Evolutionary conservation across 2,888 invertebrate genomes (phyloP).

Genomic region (Plutella xylostella): DNA sequence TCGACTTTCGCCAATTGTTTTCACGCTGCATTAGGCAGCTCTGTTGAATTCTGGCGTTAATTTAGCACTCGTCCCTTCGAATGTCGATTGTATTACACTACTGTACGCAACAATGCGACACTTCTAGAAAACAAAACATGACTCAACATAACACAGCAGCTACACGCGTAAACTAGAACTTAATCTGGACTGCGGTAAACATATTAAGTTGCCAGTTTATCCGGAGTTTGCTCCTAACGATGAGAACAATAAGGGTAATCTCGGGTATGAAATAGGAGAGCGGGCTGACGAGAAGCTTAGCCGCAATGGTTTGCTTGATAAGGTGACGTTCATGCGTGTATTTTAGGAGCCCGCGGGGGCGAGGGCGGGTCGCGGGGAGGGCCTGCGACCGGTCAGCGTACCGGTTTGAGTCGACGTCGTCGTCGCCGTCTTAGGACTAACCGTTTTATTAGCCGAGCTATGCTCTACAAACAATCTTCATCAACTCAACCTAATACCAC

Average conservation of each 20-base stretch:
- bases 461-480: slow-evolving; percentile 53
- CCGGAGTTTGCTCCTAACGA: slow-evolving; percentile 36
- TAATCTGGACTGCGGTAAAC: slow-evolving; percentile 49
- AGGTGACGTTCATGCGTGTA: slow-evolving; percentile 60
- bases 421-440: slow-evolving; percentile 46
- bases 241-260: slow-evolving; percentile 44
- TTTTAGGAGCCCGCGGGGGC: slow-evolving; percentile 49
- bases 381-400: slow-evolving; percentile 53
- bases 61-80: slow-evolving; percentile 36
- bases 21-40: slow-evolving; percentile 59
- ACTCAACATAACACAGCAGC: too few relatives aligned
- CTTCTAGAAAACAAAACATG: too few relatives aligned
- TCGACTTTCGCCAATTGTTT: slow-evolving; percentile 69
- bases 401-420: slow-evolving; percentile 60
- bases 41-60: slow-evolving; percentile 41
- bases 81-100: slow-evolving; percentile 38
- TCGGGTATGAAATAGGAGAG: slow-evolving; percentile 55
- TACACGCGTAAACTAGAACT: slow-evolving; percentile 12
- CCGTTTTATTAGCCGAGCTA: slow-evolving; percentile 64
- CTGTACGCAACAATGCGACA: slow-evolving; percentile 1
- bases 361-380: slow-evolving; percentile 27
- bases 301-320: slow-evolving; percentile 50
- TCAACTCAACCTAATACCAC: too few relatives aligned
- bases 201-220: slow-evolving; percentile 47
- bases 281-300: slow-evolving; percentile 48